Evolutionary conservation across 1,140 invertebrate species (phyloP), one percentile per base, ranked within the genome.

Genomic region (Zeugodacus cucurbitae): DNA sequence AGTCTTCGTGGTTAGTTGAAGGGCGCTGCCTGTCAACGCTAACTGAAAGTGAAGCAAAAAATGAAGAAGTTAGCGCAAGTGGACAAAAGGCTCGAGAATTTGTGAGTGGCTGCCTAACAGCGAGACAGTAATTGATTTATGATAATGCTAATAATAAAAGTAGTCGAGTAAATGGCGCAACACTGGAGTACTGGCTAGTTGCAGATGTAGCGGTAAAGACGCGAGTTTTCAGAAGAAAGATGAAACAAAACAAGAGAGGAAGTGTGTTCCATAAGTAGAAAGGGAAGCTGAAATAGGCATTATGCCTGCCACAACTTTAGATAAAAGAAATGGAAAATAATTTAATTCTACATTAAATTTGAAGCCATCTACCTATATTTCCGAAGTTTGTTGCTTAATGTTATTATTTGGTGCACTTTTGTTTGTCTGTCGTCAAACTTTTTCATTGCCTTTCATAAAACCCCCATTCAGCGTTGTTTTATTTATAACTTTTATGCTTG

Each of bases 41-140:
- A 41, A 41, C 34, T 44, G 17, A 22, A 86, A 59, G 48, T 54
- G 34, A 86, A 86, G 22, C 44, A 57, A 11, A 20, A 59, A 59
- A 48, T 37, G n/a, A 6, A 86, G 26, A 86, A 32, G 85, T 57
- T 59, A 11, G 48, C 22, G 85, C 22, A 86, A 59, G 44, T 59
- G 85, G 85, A 86, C 48, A 26, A 41, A 59, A 6, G 26, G 85
- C 32, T 85, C 32, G 6, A 48, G 7, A 41, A 37, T 48, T 86
- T 32, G 4, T 59, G 48, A 59, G 44, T 59, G 37, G 85, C 57
- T n/a, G n/a, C n/a, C n/a, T n/a, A 59, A 32, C 5, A 32, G 58
- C 58, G 86, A 87, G 86, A 87, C 86, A 67, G 57, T 59, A 87
- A 87, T 87, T 87, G 86, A 87, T 87, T 87, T 87, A 87, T 87